Base-by-base conservation (phyloP, 1,140 invertebrate genomes). In the Drosophila bocqueti region DNA sequence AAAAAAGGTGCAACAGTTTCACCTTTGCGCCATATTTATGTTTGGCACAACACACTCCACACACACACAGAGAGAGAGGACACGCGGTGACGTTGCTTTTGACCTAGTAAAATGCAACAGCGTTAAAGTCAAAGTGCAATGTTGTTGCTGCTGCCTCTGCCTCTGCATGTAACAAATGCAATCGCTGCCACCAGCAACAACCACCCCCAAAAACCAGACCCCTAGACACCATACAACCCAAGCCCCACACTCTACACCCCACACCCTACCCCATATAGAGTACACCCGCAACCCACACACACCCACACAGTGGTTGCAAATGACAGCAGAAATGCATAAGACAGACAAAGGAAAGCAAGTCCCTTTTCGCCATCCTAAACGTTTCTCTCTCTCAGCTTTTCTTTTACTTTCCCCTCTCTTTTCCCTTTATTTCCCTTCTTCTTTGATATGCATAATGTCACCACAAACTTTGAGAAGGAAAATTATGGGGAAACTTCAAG, bases 41-140 rank as follows among this genome's bases (percentile, higher is more conserved):
- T 84, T 87, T 87, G 84, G 69, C 81, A 79, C 76, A 66, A 49
- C 62, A 84, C 75, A 84, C 40, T 46, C 36, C 36, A 45, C 46
- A 50, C 55, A 54, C 40, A 45, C 36, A 52, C 43, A 54, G 8
- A 65, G 16, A 34, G 46, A 11, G 38, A 31, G 45, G 45, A 34
- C 61, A 57, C 59, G 63, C 47, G 60, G 49, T 87, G 84, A 87
- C 84, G 84, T 89, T 89, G 81, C 85, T 84, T 89, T 84, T 87
- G 84, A 87, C 84, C 84, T 87, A 87, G 84, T 87, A 87, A 86
- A 89, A 81, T 72, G 85, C 84, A 89, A 89, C 81, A 87, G 81
- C 81, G 67, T 89, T 84, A 89, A 89, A 89, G 84, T 90, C 84
- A 89, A 84, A 87, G 81, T 87, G 77, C 84, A 78, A 79, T 79